These are phyloP conservation scores for Gallinago stenura DNA, from an alignment of 2,797 vertebrate species.

Conservation along the genomic window DNA sequence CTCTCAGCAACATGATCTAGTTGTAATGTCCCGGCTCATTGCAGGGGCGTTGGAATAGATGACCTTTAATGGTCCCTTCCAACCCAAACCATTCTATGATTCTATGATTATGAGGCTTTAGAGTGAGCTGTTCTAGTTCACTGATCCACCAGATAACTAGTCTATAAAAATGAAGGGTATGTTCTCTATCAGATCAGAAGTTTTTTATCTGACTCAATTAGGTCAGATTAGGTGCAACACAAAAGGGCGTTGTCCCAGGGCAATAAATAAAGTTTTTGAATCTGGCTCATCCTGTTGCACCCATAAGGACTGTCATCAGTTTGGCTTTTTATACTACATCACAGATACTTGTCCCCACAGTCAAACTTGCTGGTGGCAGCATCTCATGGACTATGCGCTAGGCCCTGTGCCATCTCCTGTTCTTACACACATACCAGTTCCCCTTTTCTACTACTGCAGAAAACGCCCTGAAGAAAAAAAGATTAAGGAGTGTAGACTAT, in stretches of 20 bases:
- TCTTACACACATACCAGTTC: accelerated
- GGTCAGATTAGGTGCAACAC: not conserved
- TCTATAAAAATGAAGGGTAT: not conserved
- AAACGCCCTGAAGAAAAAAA: not conserved
- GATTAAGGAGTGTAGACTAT: not conserved
- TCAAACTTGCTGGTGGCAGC: not conserved
- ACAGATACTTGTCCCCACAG: not conserved
- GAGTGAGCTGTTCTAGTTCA: not conserved
- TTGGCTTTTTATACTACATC: not conserved
- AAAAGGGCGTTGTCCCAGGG: not conserved
- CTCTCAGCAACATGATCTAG: not conserved
- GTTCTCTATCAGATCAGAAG: not conserved
- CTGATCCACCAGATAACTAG: not conserved
- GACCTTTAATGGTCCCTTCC: not conserved
- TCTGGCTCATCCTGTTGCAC: not conserved
- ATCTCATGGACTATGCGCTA: not conserved
- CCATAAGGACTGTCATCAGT: not conserved
- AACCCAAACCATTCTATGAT: not conserved
- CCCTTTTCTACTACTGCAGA: not conserved
- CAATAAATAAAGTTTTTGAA: not conserved
- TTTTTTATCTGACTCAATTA: not conserved
- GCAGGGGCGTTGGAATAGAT: not conserved
- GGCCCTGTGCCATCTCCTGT: too few species aligned
- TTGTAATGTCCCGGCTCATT: not conserved
- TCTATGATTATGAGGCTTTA: not conserved